Evolutionary conservation across 53 echinoderm and acorn worm genomes (phyloP).

Genomic region (Paracentrotus lividus): DNA sequence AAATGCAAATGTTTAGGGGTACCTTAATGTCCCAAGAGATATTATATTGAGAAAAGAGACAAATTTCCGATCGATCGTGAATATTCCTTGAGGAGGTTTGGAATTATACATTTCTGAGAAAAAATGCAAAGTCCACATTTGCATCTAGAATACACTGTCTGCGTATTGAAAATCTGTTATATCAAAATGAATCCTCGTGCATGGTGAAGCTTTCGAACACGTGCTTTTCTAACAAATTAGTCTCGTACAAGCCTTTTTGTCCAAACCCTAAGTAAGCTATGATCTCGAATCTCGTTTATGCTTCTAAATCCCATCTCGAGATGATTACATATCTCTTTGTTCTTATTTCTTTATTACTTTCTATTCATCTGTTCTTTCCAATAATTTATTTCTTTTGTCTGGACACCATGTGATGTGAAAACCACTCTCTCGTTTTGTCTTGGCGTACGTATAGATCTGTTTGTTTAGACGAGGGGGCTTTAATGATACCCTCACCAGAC

Average conservation of each 20-base stretch:
- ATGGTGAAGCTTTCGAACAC: background rate
- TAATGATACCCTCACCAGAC: slow-evolving; percentile 41
- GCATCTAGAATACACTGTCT: background rate
- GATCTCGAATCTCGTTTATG: background rate
- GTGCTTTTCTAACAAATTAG: slow-evolving; percentile 34
- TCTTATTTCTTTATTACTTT: background rate
- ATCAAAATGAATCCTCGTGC: background rate
- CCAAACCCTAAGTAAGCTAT: background rate
- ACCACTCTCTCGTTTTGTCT: background rate
- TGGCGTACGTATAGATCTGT: slow-evolving; percentile 38
- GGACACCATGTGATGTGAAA: slow-evolving; percentile 5
- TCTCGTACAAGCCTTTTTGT: slow-evolving; percentile 28
- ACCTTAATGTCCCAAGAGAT: background rate
- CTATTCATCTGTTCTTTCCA: slow-evolving; percentile 39
- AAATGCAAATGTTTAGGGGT: background rate
- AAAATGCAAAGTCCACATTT: background rate
- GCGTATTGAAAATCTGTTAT: no score
- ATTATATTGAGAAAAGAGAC: no score
- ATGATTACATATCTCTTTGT: slow-evolving; percentile 45
- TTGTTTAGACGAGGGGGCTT: slow-evolving; percentile 27
- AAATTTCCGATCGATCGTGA: background rate
- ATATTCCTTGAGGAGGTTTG: background rate
- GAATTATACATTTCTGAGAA: background rate
- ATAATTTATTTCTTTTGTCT: slow-evolving; percentile 55
- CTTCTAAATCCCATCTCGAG: background rate